These are phyloP conservation scores for Lycodopsis pacificus DNA, from an alignment of 2,797 vertebrate species.

Conservation along the genomic window DNA sequence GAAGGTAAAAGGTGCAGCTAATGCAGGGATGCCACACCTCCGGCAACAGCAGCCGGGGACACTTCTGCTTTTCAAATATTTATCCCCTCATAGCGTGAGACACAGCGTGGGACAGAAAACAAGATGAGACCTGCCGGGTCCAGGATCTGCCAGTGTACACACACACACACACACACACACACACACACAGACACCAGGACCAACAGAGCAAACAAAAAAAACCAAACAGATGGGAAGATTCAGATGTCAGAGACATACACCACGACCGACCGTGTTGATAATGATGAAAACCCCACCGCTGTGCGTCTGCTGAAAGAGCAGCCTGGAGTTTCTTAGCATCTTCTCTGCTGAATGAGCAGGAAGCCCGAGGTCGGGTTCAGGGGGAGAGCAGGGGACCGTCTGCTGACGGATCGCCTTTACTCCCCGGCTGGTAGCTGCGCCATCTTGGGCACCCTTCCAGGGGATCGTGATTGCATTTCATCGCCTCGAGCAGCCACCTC, in stretches of 20 bases:
- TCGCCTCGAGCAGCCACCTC: conserved; percentile 60
- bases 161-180: no score
- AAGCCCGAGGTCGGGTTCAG: conserved; percentile 56
- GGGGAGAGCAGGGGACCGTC: conserved; percentile 28
- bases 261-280: background rate
- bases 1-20: conserved; percentile 30
- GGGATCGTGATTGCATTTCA: conserved; percentile 71
- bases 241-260: conserved; percentile 43
- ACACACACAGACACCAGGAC: conserved; percentile 46
- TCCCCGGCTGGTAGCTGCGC: conserved; percentile 54
- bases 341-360: conserved; percentile 45
- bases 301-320: conserved; percentile 25
- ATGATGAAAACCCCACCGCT: conserved; percentile 26
- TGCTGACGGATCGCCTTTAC: conserved; percentile 53
- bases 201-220: conserved; percentile 42
- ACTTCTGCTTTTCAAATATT: conserved; percentile 80
- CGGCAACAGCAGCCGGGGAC: conserved; percentile 46
- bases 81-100: conserved; percentile 67
- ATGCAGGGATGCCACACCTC: conserved; percentile 47
- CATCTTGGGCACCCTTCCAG: conserved; percentile 60
- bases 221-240: conserved; percentile 61
- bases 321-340: conserved; percentile 33
- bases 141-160: conserved; percentile 49
- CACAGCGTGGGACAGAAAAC: conserved; percentile 70
- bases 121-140: conserved; percentile 64